A percentile compares a stretch with the other conserved stretches of the same genome.
Evolutionary conservation across 53 echinoderm and acorn worm species (phyloP).

Genomic region (Echinometra lucunter): DNA sequence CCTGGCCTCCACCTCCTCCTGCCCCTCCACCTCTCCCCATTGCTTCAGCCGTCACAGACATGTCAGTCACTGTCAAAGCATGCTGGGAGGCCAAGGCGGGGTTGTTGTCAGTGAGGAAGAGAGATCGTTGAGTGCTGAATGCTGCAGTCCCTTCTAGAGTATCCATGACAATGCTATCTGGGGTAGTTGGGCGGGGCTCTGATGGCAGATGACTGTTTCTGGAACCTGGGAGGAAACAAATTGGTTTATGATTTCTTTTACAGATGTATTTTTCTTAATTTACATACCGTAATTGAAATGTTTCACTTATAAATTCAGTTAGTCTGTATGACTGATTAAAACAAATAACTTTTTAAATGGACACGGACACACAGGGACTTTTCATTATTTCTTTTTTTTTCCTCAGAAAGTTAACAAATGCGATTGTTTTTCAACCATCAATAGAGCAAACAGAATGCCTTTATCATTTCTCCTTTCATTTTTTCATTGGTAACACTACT

Average conservation of each 20-base stretch:
- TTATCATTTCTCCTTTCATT: too few relatives aligned
- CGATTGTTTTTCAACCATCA: too few relatives aligned
- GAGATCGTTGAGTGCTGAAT: slow-evolving; percentile 62
- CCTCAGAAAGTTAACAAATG: too few relatives aligned
- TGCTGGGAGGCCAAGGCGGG: slow-evolving; percentile 51
- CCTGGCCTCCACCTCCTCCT: too few relatives aligned
- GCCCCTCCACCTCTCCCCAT: slow-evolving; percentile 30
- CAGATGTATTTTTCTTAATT: neutral
- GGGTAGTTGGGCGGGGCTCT: slow-evolving; percentile 2
- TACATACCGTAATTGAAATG: too few relatives aligned
- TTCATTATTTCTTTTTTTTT: too few relatives aligned
- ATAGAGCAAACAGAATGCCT: too few relatives aligned
- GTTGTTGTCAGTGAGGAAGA: slow-evolving; percentile 29
- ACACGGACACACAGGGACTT: too few relatives aligned
- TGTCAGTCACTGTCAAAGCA: slow-evolving; percentile 58
- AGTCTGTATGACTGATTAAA: too few relatives aligned
- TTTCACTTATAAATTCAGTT: too few relatives aligned
- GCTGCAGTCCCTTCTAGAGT: neutral
- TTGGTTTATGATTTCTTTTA: neutral
- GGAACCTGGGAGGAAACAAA: neutral
- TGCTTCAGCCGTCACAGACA: slow-evolving; percentile 42
- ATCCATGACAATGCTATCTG: slow-evolving; percentile 7
- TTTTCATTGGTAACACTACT: too few relatives aligned
- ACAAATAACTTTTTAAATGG: too few relatives aligned
- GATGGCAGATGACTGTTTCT: neutral